Percentiles rank a stretch among this genome's conserved stretches.
These are phyloP conservation scores for Acanthisitta chloris DNA, from an alignment of 2,113 vertebrate species.

Conservation along the genomic window DNA sequence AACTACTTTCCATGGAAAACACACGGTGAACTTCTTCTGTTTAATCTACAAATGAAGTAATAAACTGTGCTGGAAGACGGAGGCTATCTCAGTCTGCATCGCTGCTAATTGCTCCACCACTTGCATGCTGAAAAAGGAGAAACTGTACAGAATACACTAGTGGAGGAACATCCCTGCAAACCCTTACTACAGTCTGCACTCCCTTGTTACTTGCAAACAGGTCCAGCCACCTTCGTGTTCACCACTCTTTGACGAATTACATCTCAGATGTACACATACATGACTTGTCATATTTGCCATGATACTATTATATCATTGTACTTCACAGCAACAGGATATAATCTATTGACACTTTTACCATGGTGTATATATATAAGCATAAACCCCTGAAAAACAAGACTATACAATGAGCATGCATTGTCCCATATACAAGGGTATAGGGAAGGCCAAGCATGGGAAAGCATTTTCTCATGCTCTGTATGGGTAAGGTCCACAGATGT, in stretches of 20 bases:
- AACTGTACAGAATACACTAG: neutral
- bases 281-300: neutral
- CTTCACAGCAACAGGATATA: neutral
- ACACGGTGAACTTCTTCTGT: neutral
- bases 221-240: neutral
- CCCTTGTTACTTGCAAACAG: neutral
- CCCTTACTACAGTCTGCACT: neutral
- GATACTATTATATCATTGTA: neutral
- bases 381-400: neutral
- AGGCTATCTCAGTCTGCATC: neutral
- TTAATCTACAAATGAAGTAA: neutral
- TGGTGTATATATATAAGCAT: neutral
- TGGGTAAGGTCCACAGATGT: neutral
- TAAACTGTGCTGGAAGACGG: neutral
- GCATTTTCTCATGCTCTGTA: neutral
- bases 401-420: neutral
- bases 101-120: neutral
- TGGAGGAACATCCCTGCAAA: neutral
- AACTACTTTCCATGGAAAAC: slow-evolving; percentile 20
- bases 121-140: neutral
- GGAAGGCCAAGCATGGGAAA: neutral
- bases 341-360: neutral
- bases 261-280: neutral
- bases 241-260: neutral
- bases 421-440: neutral